Evolutionary conservation across 2,888 invertebrate species (phyloP).

Genomic region (Aphelenchoides bicaudatus): DNA sequence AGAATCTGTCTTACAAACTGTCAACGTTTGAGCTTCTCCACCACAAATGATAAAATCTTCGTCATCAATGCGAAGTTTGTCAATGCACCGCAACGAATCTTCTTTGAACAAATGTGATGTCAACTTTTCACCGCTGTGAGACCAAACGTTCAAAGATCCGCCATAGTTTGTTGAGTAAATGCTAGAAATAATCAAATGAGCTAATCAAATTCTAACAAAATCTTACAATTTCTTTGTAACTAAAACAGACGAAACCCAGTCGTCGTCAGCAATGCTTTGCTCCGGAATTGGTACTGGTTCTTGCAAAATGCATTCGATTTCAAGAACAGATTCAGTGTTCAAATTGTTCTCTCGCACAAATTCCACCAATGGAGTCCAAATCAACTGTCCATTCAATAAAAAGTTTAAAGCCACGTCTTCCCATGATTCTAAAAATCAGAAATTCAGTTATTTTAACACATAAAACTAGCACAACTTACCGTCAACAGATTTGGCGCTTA

Average conservation of each 20-base stretch:
- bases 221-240: conserved; percentile 42
- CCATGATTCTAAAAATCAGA: conserved; percentile 44
- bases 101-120: conserved; percentile 28
- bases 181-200: conserved; percentile 32
- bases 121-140: conserved; percentile 35
- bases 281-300: conserved; percentile 86
- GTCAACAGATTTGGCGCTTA: conserved; percentile 37
- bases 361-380: conserved; percentile 47
- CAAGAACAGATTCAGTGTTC: conserved; percentile 72
- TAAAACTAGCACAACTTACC: conserved; percentile 30
- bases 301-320: conserved; percentile 84
- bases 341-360: conserved; percentile 46
- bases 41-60: conserved; percentile 36
- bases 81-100: conserved; percentile 33
- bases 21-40: conserved; percentile 45
- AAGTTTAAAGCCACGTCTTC: conserved; percentile 48
- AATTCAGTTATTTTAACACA: not conserved
- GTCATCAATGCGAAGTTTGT: conserved; percentile 21
- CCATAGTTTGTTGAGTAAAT: conserved; percentile 53
- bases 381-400: conserved; percentile 49
- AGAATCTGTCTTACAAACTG: conserved; percentile 13
- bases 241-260: conserved; percentile 86
- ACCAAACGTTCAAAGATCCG: conserved; percentile 48
- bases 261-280: conserved; percentile 87
- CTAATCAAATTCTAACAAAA: not conserved